Percentiles rank a stretch among this genome's conserved stretches.
phyloP scores from a whole-genome alignment of 2,888 invertebrate species.

The Perdita meconis region DNA sequence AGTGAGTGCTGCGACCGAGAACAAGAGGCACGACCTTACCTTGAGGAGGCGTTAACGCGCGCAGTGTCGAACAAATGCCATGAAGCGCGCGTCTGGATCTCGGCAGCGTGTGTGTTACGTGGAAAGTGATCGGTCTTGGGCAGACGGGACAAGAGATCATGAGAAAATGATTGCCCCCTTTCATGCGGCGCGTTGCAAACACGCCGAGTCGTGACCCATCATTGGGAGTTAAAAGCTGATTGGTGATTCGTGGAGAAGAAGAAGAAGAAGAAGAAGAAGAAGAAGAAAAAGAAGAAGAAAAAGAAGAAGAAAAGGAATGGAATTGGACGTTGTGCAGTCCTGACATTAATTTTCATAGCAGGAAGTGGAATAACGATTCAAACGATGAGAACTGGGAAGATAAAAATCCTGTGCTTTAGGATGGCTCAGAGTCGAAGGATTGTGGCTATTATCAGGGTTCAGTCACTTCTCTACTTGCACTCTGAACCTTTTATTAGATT shows the following conservation, averaged over 20 bases:
- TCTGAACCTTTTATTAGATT: no score
- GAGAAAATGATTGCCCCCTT: slow-evolving; percentile 71
- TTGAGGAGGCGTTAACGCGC: slow-evolving; percentile 56
- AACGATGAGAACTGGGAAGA: no score
- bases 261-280: not conserved
- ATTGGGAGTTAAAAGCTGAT: slow-evolving; percentile 42
- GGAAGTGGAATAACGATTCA: no score
- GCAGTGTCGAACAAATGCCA: slow-evolving; percentile 43
- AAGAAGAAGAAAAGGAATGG: no score
- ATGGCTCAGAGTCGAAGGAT: no score
- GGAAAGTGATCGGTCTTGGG: slow-evolving; percentile 58
- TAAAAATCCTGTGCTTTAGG: no score
- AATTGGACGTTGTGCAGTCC: no score
- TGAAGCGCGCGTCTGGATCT: slow-evolving; percentile 23
- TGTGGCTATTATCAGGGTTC: no score
- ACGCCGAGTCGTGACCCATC: slow-evolving; percentile 60
- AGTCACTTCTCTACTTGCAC: no score
- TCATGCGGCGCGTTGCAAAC: slow-evolving; percentile 52
- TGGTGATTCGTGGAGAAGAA: not conserved
- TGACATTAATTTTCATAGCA: not conserved
- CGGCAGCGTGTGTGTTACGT: slow-evolving; percentile 12
- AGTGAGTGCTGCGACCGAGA: slow-evolving; percentile 5
- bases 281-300: no score
- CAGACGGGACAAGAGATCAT: slow-evolving; percentile 64
- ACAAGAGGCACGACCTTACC: slow-evolving; percentile 25